Evolutionary conservation across 2,113 vertebrate species (phyloP), one percentile per base, ranked within the genome.

Genomic region (Aptenodytes forsteri): DNA sequence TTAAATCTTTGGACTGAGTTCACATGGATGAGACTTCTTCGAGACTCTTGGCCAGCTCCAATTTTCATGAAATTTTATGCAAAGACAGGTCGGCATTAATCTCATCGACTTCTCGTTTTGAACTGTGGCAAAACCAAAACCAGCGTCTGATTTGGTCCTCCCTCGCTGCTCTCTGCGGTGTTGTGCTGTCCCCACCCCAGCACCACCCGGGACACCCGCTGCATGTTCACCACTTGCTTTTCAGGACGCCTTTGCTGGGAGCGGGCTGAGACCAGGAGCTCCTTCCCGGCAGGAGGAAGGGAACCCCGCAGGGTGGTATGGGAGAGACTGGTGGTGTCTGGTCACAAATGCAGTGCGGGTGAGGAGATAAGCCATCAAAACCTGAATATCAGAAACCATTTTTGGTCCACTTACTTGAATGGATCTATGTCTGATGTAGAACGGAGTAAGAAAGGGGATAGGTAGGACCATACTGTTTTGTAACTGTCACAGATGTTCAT

Each of bases 261-360:
- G 13, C 0, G 0, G 58, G 62, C 52, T 83, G 80, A 86, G 62
- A 79, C 27, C 56, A n/a, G 0, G 0, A 62, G 55, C 15, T 66
- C 40, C 79, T 56, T 49, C 47, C 82, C 2, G 0, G 19, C 6
- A 7, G 44, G 36, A 78, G 18, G 36, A 83, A 44, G 26, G 11
- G 64, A 89, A 62, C 15, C 40, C 75, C 52, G 19, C 29, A 49
- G 77, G 30, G 62, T 26, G 0, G 0, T 16, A 34, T 3, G 7
- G 49, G n/a, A 86, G 47, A 82, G 27, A 13, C 17, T 29, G 17
- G 4, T 23, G 46, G 16, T 30, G 27, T 23, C 8, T 23, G 61
- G n/a, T 79, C 56, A 62, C 7, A 69, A 81, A 59, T 1, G 4
- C 40, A 65, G 34, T 3, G 32, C 2, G 12, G 54, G 40, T 38